Evolutionary conservation across 2,797 vertebrate genomes (phyloP), one percentile per base, ranked within the genome.

Genomic region (Poeciliopsis turneri): DNA sequence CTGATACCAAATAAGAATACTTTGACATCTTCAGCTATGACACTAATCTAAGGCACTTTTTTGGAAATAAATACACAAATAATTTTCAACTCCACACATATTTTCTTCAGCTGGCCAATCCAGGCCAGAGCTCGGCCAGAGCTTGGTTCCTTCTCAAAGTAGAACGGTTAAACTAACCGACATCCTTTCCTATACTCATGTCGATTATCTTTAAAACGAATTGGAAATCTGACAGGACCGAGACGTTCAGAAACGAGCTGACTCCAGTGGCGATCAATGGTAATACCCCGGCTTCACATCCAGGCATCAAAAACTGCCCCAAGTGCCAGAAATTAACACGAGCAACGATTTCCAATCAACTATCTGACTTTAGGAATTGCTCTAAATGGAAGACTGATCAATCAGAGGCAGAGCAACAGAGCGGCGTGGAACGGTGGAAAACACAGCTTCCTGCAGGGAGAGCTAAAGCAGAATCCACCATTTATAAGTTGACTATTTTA

Each of bases 311-410:
- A 45, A 70, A 43, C 68, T 70, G 23, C n/a, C 68, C 41, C 41
- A n/a, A 45, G 41, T 45, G 68, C 68, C 68, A 70, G 68, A 68
- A 70, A 70, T 70, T 45, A 43, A 45, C 68, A 45, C 25, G 2
- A 3, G 10, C 68, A 70, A 70, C 6, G 41, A 43, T 70, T 70
- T 70, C 68, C 41, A 45, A 28, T 70, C 39, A 45, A 45, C 68
- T n/a, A 13, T 68, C 66, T 30, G 64, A 28, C 72, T 55, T 43
- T 25, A 41, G 66, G 66, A 70, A 70, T 70, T 45, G 23, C 39
- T 70, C 13, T 45, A 70, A 70, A 45, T 7, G 41, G 39, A n/a
- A 45, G 68, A 28, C 25, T 43, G 23, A 70, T 45, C 41, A 70
- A 70, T 68, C 18, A 68, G 36, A 68, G 64, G 41, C 41, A n/a